These are phyloP conservation scores for Pristionchus fissidentatus DNA, from an alignment of 2,888 invertebrate genomes.

Conservation along the genomic window DNA sequence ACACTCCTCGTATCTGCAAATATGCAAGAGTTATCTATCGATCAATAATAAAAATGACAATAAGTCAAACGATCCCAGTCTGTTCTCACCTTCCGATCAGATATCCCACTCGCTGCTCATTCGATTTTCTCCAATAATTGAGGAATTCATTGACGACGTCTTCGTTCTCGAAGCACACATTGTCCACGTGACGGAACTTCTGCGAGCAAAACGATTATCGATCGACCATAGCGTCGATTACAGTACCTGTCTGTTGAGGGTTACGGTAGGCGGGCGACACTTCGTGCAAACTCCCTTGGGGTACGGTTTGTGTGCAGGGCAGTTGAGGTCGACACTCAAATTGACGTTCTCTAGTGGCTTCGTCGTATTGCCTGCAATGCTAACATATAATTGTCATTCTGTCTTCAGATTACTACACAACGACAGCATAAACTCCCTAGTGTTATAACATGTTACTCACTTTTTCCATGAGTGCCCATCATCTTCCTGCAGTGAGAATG, in stretches of 20 bases:
- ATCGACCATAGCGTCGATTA: not conserved
- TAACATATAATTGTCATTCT: not conserved
- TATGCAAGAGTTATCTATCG: not conserved
- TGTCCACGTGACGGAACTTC: slow-evolving; percentile 74
- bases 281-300: slow-evolving; percentile 98
- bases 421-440: no score
- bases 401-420: no score
- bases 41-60: not conserved
- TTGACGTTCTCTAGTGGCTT: slow-evolving; percentile 88
- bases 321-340: slow-evolving; percentile 87
- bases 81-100: slow-evolving; percentile 84
- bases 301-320: slow-evolving; percentile 97
- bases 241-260: slow-evolving; percentile 87
- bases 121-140: slow-evolving; percentile 91
- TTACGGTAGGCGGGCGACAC: slow-evolving; percentile 97
- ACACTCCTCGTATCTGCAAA: slow-evolving; percentile 90
- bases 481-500: slow-evolving; percentile 94
- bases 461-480: slow-evolving; percentile 89
- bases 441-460: slow-evolving; percentile 78
- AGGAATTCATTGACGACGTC: slow-evolving; percentile 94
- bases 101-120: slow-evolving; percentile 92
- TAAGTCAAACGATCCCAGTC: not conserved
- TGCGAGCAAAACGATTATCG: slow-evolving; percentile 46
- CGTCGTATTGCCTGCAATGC: slow-evolving; percentile 56
- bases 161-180: slow-evolving; percentile 87